phyloP scores from a whole-genome alignment of 2,888 invertebrate species.

The Alcis repandata region DNA sequence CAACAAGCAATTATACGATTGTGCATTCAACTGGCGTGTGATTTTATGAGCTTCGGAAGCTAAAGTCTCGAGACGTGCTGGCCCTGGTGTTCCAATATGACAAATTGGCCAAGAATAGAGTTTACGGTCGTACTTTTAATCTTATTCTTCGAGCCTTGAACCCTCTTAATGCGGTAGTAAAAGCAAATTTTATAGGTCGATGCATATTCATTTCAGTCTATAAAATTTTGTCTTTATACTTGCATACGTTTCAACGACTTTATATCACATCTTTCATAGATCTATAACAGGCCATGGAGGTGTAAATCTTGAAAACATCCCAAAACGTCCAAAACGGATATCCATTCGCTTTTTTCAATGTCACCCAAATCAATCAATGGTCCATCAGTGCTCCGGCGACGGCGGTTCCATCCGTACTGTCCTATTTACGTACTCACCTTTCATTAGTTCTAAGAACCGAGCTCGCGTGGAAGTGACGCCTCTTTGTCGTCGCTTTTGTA shows the following conservation, averaged over 20 bases:
- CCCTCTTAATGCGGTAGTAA: slow-evolving; percentile 28
- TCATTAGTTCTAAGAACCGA: slow-evolving; percentile 82
- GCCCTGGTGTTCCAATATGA: slow-evolving; percentile 43
- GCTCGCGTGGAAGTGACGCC: slow-evolving; percentile 71
- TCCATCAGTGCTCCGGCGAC: slow-evolving; percentile 61
- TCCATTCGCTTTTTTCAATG: slow-evolving; percentile 67
- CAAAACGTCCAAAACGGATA: slow-evolving; percentile 55
- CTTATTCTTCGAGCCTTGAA: slow-evolving; percentile 44
- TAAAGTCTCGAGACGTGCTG: slow-evolving; percentile 31
- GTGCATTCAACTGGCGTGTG: slow-evolving; percentile 11
- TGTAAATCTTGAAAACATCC: slow-evolving; percentile 10
- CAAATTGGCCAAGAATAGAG: slow-evolving; percentile 49
- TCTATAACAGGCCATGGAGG: not conserved
- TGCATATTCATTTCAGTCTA: slow-evolving; percentile 12
- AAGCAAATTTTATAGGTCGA: slow-evolving; percentile 14
- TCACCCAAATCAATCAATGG: slow-evolving; percentile 76
- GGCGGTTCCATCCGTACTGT: slow-evolving; percentile 70
- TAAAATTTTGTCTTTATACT: not conserved
- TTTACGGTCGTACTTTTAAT: slow-evolving; percentile 34
- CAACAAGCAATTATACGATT: slow-evolving; percentile 23
- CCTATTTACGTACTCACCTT: slow-evolving; percentile 80
- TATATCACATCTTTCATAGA: not conserved
- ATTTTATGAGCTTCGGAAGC: slow-evolving; percentile 43
- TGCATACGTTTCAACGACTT: not conserved
- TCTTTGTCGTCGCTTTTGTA: slow-evolving; percentile 72